These are phyloP conservation scores for Baryphthengus martii DNA, from an alignment of 2,113 vertebrate genomes.

Conservation along the genomic window DNA sequence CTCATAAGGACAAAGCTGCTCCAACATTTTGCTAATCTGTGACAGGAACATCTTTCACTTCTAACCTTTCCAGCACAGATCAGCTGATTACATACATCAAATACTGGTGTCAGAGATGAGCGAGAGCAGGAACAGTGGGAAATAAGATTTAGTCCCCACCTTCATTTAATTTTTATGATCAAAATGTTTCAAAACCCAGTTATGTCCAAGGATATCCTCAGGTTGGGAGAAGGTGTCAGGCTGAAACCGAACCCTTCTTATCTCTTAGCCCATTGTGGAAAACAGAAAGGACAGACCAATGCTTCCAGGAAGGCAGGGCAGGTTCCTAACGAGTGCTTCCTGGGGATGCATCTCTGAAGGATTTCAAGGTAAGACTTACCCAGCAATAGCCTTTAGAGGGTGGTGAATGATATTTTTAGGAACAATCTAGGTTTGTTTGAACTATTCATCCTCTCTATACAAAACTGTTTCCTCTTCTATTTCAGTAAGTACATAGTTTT, in stretches of 20 bases:
- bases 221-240: not conserved
- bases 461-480: not conserved
- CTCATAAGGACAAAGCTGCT: slow-evolving; percentile 20
- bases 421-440: not conserved
- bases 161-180: slow-evolving; percentile 52
- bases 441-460: not conserved
- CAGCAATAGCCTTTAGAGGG: not conserved
- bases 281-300: not conserved
- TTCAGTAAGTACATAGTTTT: not conserved
- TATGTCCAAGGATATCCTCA: slow-evolving; percentile 4
- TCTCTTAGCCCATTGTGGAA: not conserved
- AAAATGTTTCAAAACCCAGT: slow-evolving; percentile 34
- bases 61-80: slow-evolving; percentile 40
- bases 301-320: not conserved
- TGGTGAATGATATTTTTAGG: not conserved
- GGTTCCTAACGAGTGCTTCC: not conserved
- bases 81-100: slow-evolving; percentile 21
- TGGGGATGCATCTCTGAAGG: not conserved
- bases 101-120: not conserved
- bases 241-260: not conserved
- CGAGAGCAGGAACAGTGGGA: slow-evolving; percentile 12
- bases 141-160: slow-evolving; percentile 38
- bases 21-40: slow-evolving; percentile 30
- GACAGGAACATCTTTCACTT: slow-evolving; percentile 48
- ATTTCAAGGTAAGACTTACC: not conserved